Evolutionary conservation across 2,888 invertebrate species (phyloP).

Genomic region (Cosmia pyralina): DNA sequence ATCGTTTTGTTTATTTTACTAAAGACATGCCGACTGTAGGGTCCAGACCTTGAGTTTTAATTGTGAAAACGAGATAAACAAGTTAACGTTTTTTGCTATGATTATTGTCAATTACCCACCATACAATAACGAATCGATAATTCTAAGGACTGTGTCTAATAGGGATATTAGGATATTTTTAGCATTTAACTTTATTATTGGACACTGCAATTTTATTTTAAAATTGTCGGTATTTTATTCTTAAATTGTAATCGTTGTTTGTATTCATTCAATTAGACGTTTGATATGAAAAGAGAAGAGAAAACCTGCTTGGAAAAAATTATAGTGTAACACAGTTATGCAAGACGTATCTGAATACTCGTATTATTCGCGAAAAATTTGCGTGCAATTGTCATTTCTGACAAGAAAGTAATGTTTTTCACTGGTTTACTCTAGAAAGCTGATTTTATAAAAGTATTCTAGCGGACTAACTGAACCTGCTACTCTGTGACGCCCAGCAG

Average conservation of each 20-base stretch:
- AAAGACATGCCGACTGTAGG: conserved; percentile 51
- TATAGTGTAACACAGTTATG: conserved; percentile 29
- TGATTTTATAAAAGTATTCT: not conserved
- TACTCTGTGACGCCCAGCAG: conserved; percentile 66
- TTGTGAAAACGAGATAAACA: conserved; percentile 56
- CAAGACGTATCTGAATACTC: not conserved
- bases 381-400: not conserved
- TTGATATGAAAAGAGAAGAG: not conserved
- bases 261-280: conserved; percentile 1
- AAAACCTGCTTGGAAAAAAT: conserved; percentile 1
- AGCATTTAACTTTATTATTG: conserved; percentile 36
- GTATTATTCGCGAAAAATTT: not conserved
- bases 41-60: conserved; percentile 58
- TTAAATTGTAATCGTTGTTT: conserved; percentile 7
- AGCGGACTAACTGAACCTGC: conserved; percentile 5
- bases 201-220: conserved; percentile 25
- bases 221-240: conserved; percentile 28
- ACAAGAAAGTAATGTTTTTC: not conserved
- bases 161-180: conserved; percentile 58
- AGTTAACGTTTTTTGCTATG: conserved; percentile 54
- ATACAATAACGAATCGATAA: conserved; percentile 65
- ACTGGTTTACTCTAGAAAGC: not conserved
- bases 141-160: conserved; percentile 62
- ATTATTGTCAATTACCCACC: conserved; percentile 59
- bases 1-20: conserved; percentile 53